These are phyloP conservation scores for Mimas tiliae DNA, from an alignment of 2,888 invertebrate species.

Conservation along the genomic window DNA sequence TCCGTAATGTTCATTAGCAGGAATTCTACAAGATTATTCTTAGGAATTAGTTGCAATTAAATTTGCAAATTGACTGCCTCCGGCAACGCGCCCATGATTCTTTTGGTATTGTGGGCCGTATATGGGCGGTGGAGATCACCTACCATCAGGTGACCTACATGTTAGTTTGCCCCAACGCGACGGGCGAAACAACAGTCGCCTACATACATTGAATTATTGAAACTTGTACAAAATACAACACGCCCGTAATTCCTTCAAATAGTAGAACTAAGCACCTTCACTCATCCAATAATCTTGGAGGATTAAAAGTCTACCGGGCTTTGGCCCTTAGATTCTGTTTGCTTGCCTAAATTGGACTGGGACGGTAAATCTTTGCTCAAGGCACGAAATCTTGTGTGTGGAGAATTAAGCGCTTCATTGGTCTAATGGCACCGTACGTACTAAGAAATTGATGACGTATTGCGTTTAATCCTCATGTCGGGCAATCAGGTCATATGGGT, in stretches of 20 bases:
- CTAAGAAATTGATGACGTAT: background rate
- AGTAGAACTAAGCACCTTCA: slow-evolving; percentile 22
- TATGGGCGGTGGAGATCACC: too few species aligned
- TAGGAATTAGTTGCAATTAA: too few species aligned
- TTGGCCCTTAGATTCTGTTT: background rate
- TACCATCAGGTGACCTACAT: too few species aligned
- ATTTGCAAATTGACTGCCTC: too few species aligned
- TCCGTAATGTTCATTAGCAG: background rate
- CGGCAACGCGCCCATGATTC: too few species aligned
- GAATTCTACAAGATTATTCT: background rate
- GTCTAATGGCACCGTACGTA: background rate
- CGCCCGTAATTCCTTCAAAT: too few species aligned
- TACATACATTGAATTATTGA: too few species aligned
- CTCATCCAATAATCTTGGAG: slow-evolving; percentile 25
- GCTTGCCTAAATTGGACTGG: background rate
- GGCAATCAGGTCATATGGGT: background rate
- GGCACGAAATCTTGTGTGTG: background rate
- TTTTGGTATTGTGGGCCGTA: too few species aligned
- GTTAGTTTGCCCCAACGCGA: too few species aligned
- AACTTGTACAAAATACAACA: too few species aligned
- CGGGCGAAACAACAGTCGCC: too few species aligned
- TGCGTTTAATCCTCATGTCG: background rate
- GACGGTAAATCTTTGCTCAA: background rate
- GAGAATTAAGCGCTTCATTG: background rate
- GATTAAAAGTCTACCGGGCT: slow-evolving; percentile 24